These are phyloP conservation scores for Malurus splendens DNA, from an alignment of 2,797 vertebrate genomes.

Conservation along the genomic window DNA sequence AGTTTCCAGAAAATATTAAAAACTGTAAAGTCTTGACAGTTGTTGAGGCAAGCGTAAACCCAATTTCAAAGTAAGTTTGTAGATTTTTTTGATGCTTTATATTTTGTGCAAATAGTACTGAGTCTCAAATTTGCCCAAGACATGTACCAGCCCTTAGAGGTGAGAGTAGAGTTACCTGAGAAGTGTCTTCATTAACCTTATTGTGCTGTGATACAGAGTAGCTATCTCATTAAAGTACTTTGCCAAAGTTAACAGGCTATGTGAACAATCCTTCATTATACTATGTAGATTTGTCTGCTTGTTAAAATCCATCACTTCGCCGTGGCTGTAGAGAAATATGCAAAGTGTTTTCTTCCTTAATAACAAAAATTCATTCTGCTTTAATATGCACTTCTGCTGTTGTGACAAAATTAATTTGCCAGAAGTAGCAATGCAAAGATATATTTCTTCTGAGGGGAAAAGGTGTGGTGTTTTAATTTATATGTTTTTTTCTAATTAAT, in stretches of 20 bases:
- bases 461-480: neutral
- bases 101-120: neutral
- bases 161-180: neutral
- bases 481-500: neutral
- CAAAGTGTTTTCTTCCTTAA: neutral
- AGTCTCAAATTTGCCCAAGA: neutral
- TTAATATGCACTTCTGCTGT: neutral
- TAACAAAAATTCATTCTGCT: neutral
- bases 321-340: neutral
- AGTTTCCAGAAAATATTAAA: slow-evolving; percentile 99
- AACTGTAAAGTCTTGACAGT: slow-evolving; percentile 93
- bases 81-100: accelerated
- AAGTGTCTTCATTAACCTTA: neutral
- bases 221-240: neutral
- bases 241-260: neutral
- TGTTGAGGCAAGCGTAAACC: slow-evolving; percentile 97
- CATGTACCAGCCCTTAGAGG: neutral
- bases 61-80: slow-evolving; percentile 92
- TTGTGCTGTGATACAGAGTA: neutral
- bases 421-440: neutral
- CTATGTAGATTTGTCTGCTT: neutral
- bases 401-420: neutral
- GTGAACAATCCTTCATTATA: neutral
- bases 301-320: neutral
- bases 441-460: neutral